phyloP scores from a whole-genome alignment of 2,113 vertebrate genomes.

The Myrmecophaga tridactyla region DNA sequence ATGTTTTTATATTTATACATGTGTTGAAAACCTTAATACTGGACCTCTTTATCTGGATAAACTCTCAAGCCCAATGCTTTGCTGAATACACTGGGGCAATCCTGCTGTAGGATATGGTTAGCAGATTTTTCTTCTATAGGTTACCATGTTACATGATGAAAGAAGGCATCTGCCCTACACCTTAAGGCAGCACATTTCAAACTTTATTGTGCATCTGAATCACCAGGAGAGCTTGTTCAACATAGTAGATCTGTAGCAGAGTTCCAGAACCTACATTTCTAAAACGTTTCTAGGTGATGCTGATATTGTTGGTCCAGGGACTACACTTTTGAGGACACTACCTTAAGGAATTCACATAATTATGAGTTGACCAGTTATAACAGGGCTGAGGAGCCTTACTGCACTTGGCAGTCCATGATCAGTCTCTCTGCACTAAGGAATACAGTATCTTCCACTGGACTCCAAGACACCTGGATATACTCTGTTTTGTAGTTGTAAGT shows the following conservation, averaged over 20 bases:
- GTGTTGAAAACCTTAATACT: neutral
- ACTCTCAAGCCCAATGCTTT: neutral
- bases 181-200: neutral
- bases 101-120: neutral
- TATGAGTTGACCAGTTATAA: neutral
- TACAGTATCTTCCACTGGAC: neutral
- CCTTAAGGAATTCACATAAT: neutral
- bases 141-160: neutral
- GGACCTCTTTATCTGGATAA: neutral
- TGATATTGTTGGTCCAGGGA: neutral
- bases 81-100: neutral
- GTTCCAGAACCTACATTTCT: neutral
- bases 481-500: neutral
- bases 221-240: neutral
- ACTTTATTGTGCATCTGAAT: neutral
- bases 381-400: neutral
- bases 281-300: neutral
- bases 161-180: neutral
- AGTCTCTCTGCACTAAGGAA: neutral
- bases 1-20: neutral
- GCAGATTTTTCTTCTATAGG: neutral
- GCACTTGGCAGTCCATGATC: neutral
- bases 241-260: neutral
- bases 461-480: neutral
- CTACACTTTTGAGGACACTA: neutral